phyloP scores from a whole-genome alignment of 2,888 invertebrate genomes.

The Epinotia bilunana region DNA sequence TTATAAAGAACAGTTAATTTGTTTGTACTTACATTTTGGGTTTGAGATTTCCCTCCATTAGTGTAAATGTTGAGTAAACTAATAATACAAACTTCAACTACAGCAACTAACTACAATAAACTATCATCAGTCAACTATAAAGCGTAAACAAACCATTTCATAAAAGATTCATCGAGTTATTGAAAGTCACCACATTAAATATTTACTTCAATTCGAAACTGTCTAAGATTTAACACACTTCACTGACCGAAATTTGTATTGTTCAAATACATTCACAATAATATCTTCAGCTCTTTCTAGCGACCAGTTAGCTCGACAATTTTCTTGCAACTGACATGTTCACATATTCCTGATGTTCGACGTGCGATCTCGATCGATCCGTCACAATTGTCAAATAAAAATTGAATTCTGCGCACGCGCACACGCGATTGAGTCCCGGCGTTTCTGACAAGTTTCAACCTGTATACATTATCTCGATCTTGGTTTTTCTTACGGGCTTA shows the following conservation, averaged over 20 bases:
- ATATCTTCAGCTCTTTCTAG: not conserved
- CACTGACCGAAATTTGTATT: not conserved
- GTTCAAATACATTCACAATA: not conserved
- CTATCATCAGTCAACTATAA: slow-evolving; percentile 31
- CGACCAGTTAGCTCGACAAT: slow-evolving; percentile 2
- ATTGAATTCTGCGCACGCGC: slow-evolving; percentile 30
- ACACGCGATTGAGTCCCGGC: not conserved
- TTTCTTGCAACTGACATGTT: slow-evolving; percentile 11
- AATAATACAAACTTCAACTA: slow-evolving; percentile 32
- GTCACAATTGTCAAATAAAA: slow-evolving; percentile 10
- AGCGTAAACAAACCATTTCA: slow-evolving; percentile 42
- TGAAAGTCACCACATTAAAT: slow-evolving; percentile 9
- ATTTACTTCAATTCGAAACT: not conserved
- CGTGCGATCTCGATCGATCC: not conserved
- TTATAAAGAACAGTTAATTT: not conserved
- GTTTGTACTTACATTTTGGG: slow-evolving; percentile 23
- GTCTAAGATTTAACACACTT: not conserved
- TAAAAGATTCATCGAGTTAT: slow-evolving; percentile 1
- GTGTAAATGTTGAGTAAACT: slow-evolving; percentile 7
- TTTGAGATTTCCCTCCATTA: slow-evolving; percentile 25
- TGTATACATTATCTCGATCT: slow-evolving; percentile 31
- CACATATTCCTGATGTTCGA: too few relatives aligned
- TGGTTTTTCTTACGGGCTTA: slow-evolving; percentile 25
- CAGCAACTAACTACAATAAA: slow-evolving; percentile 36
- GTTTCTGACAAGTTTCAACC: slow-evolving; percentile 38